Conservation (phyloP, 2,888 invertebrate genomes). For the Cosmorhoe ocellata region DNA sequence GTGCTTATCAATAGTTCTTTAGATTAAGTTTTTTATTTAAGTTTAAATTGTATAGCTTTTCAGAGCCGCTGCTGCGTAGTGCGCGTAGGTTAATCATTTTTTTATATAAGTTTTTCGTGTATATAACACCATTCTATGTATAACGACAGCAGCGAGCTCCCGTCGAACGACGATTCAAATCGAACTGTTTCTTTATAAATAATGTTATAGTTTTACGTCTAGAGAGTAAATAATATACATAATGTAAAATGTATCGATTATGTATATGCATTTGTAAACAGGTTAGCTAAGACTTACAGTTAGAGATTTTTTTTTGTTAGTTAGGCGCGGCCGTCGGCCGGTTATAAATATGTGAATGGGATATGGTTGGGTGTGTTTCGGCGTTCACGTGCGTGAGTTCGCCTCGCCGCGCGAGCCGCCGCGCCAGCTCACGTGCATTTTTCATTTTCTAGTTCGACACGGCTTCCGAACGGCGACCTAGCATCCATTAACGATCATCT, state of each 20-base stretch:
- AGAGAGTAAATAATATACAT: constrained; percentile 51
- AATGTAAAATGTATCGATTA: constrained; percentile 72
- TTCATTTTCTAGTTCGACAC: constrained; percentile 21
- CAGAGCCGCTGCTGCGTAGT: constrained; percentile 25
- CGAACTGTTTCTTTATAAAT: constrained; percentile 38
- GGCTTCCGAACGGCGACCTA: constrained; percentile 8
- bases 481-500: no score
- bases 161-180: constrained; percentile 16
- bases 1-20: constrained; percentile 10
- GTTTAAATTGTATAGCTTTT: constrained; percentile 20
- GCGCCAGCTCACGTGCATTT: constrained; percentile 19
- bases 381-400: constrained; percentile 1
- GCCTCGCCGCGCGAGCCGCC: constrained; percentile 31
- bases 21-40: constrained; percentile 18
- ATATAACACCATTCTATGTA: constrained; percentile 31
- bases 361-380: constrained; percentile 12
- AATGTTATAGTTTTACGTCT: constrained; percentile 46
- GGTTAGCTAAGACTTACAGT: constrained; percentile 68
- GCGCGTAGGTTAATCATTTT: constrained; percentile 33
- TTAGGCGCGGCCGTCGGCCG: constrained; percentile 47
- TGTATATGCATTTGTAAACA: constrained; percentile 79
- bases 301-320: constrained; percentile 70
- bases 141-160: constrained; percentile 24
- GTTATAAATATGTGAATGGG: constrained; percentile 20
- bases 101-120: constrained; percentile 29